These are phyloP conservation scores for Stratiolaelaps scimitus DNA, from an alignment of 1,140 invertebrate genomes.

Conservation along the genomic window DNA sequence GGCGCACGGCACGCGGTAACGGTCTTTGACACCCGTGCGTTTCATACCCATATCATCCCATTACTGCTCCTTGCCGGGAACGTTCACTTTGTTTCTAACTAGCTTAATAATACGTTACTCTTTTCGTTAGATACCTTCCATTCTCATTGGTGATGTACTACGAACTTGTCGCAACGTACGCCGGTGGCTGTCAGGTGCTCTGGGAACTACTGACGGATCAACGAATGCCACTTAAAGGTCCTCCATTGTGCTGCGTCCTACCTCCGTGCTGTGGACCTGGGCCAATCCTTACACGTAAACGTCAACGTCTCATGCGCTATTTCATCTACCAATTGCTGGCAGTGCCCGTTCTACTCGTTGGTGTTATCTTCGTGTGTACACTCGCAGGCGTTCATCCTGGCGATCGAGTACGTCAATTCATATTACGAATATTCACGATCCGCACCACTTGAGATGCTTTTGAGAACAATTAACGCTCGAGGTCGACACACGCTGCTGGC, in stretches of 20 bases:
- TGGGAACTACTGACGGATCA: conserved; percentile 24
- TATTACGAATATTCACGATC: too few species aligned
- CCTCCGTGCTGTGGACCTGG: conserved; percentile 18
- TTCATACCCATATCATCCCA: too few species aligned
- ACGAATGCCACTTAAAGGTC: conserved; percentile 26
- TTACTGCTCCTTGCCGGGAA: too few species aligned
- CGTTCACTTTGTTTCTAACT: too few species aligned
- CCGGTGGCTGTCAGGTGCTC: conserved; percentile 25
- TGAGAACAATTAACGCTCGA: too few species aligned
- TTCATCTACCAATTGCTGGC: conserved; percentile 25
- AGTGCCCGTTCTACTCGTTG: conserved; percentile 10
- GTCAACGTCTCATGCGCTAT: conserved; percentile 17
- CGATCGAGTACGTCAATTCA: background rate
- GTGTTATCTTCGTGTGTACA: conserved; percentile 22
- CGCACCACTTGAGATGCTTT: too few species aligned
- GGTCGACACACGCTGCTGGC: too few species aligned
- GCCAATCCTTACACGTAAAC: conserved; percentile 6
- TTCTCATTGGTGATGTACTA: conserved; percentile 29
- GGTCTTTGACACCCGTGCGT: too few species aligned
- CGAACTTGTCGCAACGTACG: conserved; percentile 7
- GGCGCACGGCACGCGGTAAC: too few species aligned
- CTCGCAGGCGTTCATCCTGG: conserved; percentile 21
- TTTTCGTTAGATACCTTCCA: conserved; percentile 13
- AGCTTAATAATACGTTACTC: too few species aligned
- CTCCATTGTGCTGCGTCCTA: conserved; percentile 17